Base-by-base conservation (phyloP, 2,888 invertebrate species). In the Trypoxylon attenuatum region DNA sequence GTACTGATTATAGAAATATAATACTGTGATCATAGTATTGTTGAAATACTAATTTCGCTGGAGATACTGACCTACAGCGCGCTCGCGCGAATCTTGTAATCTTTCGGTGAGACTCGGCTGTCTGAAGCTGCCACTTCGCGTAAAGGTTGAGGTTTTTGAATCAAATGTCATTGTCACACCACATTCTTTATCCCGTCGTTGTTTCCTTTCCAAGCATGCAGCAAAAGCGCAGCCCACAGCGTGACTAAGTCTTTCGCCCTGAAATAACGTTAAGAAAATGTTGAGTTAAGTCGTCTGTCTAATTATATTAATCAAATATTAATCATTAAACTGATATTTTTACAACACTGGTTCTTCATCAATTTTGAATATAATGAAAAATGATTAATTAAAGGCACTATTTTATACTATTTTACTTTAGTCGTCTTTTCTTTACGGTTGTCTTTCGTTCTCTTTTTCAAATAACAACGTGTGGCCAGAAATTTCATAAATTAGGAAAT, bases 151-250 rank as follows among this genome's bases (percentile, higher is more conserved):
- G 84, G 94, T 95, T 81, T 94, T 94, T 43, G 94, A 91, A 86
- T 96, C 96, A 83, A 96, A 96, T 82, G 94, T 95, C 95, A 96
- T 96, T 39, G 95, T 95, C 8, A 96, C 96, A 6, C 94, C 94
- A 85, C 96, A 96, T 87, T 99, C 98, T 87, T 97, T 98, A 87
- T 99, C 99, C 67, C 99, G 91, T 73, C 96, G 94, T 88, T 99
- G 98, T 88, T 99, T 99, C 82, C 97, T 92, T 87, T 99, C 99
- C 77, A 99, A 89, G 83, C 99, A 99, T 1, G 98, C 97, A 54
- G 98, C 97, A 89, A 99, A 99, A 47, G 99, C 99, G 89, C 99
- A 99, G 38, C 99, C 99, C 22, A 99, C 99, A 1, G 99, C 99
- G 89, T 99, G 99, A 79, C 98, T 98, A 71, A 99, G 89, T 43